Base-by-base conservation (phyloP, 1,140 invertebrate genomes). In the Drosophila auraria region DNA sequence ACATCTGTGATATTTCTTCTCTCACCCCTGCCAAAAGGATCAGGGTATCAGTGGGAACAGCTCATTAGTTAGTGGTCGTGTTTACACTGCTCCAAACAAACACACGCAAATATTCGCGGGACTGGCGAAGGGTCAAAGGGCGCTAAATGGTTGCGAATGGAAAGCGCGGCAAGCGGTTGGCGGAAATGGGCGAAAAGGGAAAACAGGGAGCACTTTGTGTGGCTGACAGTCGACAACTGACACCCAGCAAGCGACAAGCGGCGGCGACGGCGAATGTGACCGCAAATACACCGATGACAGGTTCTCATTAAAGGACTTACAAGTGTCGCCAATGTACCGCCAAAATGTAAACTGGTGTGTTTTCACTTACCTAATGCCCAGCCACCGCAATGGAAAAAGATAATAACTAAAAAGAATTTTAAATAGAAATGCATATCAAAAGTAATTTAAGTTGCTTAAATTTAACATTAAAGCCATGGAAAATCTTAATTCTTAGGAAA, bases 221-320 rank as follows among this genome's bases (percentile, higher is more conserved):
- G 70, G 53, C 59, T 71, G 54, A 71, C 64, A 57, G 49, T 42
- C 61, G 23, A 40, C 27, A 36, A 20, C 23, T 45, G 25, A 23
- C 45, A 62, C 15, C 17, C 15, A n/a, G 36, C 60, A 42, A 40
- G 20, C 30, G 7, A 17, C 60, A 14, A 14, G n/a, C 17, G n/a
- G 59, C 3, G 38, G 38, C 45, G 64, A 30, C 65, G 30, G 30
- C 30, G 36, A 38, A 44, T 42, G 12, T 38, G 12, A 72, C 54
- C 69, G 69, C 71, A 72, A 72, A 73, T 73, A 73, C 71, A 73
- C 51, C 51, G 71, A 61, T 74, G 71, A 53, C 71, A 73, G 69
- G 53, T 42, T 42, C 71, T 74, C 69, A 74, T 74, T 61, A 74
- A 73, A 73, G 71, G 47, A 23, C 71, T 60, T 38, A 73, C 71